These are phyloP conservation scores for Xanthorhoe designata DNA, from an alignment of 2,888 invertebrate species.

Conservation along the genomic window DNA sequence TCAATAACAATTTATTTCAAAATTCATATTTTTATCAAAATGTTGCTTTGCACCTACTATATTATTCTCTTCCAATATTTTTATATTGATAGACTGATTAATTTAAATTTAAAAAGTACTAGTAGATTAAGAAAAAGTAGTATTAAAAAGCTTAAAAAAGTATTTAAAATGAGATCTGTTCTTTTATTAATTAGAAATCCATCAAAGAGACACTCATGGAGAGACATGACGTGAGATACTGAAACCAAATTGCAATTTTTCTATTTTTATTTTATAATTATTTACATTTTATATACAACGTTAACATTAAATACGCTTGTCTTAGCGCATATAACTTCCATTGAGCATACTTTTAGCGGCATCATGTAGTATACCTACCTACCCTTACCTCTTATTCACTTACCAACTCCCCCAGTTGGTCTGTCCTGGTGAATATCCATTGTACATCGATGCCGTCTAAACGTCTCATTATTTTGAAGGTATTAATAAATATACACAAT, in stretches of 20 bases:
- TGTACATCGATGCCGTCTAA: slow-evolving; percentile 22
- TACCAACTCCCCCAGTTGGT: neutral
- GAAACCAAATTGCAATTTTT: slow-evolving; percentile 45
- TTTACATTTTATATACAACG: slow-evolving; percentile 83
- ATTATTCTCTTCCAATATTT: neutral
- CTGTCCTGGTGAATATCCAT: neutral
- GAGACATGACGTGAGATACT: neutral
- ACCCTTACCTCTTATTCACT: neutral
- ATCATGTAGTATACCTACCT: slow-evolving; percentile 15
- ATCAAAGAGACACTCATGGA: too few relatives aligned
- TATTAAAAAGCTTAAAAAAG: neutral
- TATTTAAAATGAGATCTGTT: neutral
- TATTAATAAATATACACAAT: slow-evolving; percentile 69
- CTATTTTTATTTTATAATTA: slow-evolving; percentile 79
- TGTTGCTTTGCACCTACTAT: slow-evolving; percentile 2
- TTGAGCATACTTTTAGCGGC: slow-evolving; percentile 71
- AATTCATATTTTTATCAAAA: neutral
- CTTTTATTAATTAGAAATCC: neutral
- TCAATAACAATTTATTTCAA: too few relatives aligned
- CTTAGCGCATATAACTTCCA: slow-evolving; percentile 61
- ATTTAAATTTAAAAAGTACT: neutral
- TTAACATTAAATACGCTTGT: slow-evolving; percentile 68
- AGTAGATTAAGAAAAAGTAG: neutral
- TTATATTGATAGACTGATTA: slow-evolving; percentile 30
- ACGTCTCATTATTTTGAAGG: slow-evolving; percentile 56